phyloP scores from a whole-genome alignment of 2,113 vertebrate genomes.

The Ceyx cyanopectus region DNA sequence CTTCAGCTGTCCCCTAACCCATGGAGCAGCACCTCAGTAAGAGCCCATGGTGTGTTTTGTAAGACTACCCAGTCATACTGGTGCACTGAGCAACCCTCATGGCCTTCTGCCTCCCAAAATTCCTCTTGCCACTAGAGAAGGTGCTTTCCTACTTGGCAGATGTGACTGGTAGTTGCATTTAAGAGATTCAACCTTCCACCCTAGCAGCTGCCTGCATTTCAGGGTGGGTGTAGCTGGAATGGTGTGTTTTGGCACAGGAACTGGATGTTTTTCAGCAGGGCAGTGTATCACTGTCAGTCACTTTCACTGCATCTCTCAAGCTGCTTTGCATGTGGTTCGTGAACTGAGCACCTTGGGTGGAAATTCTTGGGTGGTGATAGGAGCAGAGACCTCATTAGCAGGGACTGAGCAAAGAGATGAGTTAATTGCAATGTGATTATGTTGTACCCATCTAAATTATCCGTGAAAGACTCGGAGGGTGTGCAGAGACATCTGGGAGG shows the following conservation, averaged over 20 bases:
- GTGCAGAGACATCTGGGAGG: neutral
- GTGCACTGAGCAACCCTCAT: neutral
- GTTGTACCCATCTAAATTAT: neutral
- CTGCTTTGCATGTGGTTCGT: neutral
- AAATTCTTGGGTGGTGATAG: neutral
- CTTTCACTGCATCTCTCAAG: neutral
- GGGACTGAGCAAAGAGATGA: neutral
- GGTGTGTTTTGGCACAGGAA: neutral
- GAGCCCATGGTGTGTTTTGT: neutral
- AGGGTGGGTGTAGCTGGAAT: neutral
- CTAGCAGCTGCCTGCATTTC: neutral
- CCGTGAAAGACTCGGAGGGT: neutral
- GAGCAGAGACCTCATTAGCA: neutral
- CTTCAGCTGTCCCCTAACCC: neutral
- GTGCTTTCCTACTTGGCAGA: neutral
- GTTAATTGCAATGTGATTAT: neutral
- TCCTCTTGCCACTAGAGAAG: neutral
- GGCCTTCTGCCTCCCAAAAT: neutral
- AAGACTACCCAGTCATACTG: neutral
- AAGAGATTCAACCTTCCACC: neutral
- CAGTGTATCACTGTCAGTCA: neutral
- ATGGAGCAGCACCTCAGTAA: neutral
- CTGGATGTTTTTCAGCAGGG: neutral
- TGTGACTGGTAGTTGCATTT: neutral
- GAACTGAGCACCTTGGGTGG: neutral